Conservation (phyloP, 2,888 invertebrate genomes). For the Thalpophila matura region DNA sequence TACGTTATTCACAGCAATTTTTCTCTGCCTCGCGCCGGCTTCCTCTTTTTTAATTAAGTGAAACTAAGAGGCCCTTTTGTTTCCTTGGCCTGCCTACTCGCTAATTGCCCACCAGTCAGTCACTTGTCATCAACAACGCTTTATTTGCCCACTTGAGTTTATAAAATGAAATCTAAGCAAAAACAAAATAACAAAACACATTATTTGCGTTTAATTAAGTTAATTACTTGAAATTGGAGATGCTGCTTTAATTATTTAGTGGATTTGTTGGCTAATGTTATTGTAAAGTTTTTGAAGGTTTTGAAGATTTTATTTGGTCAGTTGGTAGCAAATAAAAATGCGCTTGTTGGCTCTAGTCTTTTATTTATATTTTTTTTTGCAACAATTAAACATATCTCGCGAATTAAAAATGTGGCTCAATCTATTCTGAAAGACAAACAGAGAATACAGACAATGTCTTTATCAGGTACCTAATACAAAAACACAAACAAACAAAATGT, state of each 20-base stretch:
- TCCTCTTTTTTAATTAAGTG: constrained; percentile 86
- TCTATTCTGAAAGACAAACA: neutral
- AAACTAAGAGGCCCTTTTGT: constrained; percentile 85
- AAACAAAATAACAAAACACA: constrained; percentile 55
- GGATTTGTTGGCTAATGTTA: constrained; percentile 8
- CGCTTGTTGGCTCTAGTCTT: neutral
- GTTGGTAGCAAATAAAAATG: neutral
- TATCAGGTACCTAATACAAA: constrained; percentile 6
- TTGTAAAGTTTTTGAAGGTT: constrained; percentile 9
- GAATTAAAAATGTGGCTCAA: no score
- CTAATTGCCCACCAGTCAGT: constrained; percentile 87
- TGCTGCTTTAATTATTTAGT: constrained; percentile 20
- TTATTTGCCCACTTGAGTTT: constrained; percentile 78
- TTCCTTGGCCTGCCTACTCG: constrained; percentile 72
- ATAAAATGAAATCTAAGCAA: constrained; percentile 64
- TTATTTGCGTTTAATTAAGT: constrained; percentile 42
- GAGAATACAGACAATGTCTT: neutral
- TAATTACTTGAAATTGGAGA: constrained; percentile 20
- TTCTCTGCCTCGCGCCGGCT: constrained; percentile 71
- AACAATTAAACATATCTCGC: neutral
- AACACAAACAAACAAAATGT: neutral
- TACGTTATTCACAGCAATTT: constrained; percentile 71
- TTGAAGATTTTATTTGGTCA: neutral
- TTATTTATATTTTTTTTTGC: neutral
- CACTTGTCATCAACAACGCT: constrained; percentile 83